Conservation (phyloP, 2,797 vertebrate genomes). For the Fundulus diaphanus region DNA sequence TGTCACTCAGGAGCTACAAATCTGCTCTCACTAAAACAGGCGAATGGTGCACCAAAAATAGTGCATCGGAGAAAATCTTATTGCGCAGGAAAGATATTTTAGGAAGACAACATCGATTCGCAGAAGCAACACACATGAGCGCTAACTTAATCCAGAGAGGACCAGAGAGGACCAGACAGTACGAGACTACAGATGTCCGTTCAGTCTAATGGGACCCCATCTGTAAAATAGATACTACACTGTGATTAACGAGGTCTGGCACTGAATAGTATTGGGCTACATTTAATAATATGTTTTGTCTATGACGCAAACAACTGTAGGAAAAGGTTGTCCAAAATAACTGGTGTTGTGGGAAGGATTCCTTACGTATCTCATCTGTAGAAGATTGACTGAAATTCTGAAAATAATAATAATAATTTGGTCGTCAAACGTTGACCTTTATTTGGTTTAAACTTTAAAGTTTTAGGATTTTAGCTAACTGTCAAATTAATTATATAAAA, state of each 20-base stretch:
- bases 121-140: background rate
- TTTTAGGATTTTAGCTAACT: background rate
- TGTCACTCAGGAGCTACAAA: slow-evolving; percentile 19
- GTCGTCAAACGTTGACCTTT: background rate
- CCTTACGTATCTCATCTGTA: background rate
- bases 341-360: background rate
- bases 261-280: background rate
- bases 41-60: background rate
- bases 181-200: slow-evolving; percentile 4
- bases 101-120: background rate
- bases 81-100: slow-evolving; percentile 18
- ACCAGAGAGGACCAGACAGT: slow-evolving; percentile 1
- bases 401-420: background rate
- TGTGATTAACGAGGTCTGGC: background rate
- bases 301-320: too few relatives aligned
- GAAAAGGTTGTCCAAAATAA: too few relatives aligned
- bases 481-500: background rate
- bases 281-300: background rate
- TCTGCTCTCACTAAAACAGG: background rate
- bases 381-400: background rate
- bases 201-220: slow-evolving; percentile 9
- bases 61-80: background rate
- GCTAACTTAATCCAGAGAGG: slow-evolving; percentile 1
- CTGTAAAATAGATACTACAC: slow-evolving; percentile 15
- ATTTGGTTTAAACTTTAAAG: background rate